Base-by-base conservation (phyloP, 2,888 invertebrate genomes). In the Amphipoea oculea region DNA sequence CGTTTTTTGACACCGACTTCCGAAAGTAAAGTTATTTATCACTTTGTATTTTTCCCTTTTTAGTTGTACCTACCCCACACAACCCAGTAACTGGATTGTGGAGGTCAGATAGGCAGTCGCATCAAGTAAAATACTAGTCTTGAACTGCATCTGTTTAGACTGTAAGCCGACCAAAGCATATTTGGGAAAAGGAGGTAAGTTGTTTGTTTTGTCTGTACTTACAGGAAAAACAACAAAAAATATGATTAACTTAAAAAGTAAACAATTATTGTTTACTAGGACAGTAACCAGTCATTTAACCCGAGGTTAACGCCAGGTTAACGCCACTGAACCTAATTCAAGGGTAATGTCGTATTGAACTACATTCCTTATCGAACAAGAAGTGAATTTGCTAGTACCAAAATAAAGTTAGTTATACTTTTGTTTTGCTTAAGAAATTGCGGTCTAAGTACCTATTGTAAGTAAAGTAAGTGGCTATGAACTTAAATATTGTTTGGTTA, bases 281-380 rank as follows among this genome's bases (percentile, higher is more conserved):
- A 63, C 54, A 71, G 45, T 60, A 82, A 80, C 85, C 29, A 45
- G 73, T 57, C 62, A 5, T 14, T 66, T 48, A 73, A 57, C 62
- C 54, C 17, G 42, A 14, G 62, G 73, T 81, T 73, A 82, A 85
- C 45, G 66, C 36, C 48, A 54, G 85, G 73, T 81, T 71, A 82
- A 73, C 54, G 81, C 48, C 48, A 77, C 63, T 2, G 51, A 85
- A 78, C 85, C 71, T 48, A 76, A 76, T 70, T 73, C 75, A 86
- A 82, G 85, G 78, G 71, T 76, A 76, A 48, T 60, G 69, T 75
- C 57, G 11, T 36, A n/a, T 40, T 66, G 72, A 77, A 69, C 74
- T 76, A 48, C 6, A 12, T 66, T 40, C 20, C 48, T 75, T 87
- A 84, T 84, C 87, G 1, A 67, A 72, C 60, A 20, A 48, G 45